Conservation (phyloP, 53 echinoderm and acorn worm genomes). For the Astropecten irregularis region DNA sequence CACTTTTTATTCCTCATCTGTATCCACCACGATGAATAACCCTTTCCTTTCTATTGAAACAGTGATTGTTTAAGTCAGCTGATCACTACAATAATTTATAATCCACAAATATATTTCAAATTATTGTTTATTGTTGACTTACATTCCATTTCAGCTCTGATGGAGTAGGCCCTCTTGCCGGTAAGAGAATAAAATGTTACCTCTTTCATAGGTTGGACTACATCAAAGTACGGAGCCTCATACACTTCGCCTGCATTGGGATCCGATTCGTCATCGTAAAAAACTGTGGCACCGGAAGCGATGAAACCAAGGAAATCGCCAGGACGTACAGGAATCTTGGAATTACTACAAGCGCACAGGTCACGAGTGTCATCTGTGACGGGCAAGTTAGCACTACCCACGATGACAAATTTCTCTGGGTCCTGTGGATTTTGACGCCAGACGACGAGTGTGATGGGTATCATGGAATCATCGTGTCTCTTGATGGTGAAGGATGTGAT, state of each 20-base stretch:
- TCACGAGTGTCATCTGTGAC: constrained; percentile 7
- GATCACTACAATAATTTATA: too few relatives aligned
- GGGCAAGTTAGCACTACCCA: not conserved
- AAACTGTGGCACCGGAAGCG: not conserved
- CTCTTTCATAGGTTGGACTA: not conserved
- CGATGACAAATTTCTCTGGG: not conserved
- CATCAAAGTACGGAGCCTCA: not conserved
- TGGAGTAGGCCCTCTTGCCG: not conserved
- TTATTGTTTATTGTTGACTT: too few relatives aligned
- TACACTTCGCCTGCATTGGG: not conserved
- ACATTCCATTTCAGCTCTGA: constrained; percentile 8
- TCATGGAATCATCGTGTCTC: not conserved
- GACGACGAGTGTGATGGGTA: not conserved
- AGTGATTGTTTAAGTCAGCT: too few relatives aligned
- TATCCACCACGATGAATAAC: too few relatives aligned
- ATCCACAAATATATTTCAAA: too few relatives aligned
- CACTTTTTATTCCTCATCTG: too few relatives aligned
- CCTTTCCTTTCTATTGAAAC: too few relatives aligned
- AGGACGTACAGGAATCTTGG: constrained; percentile 17
- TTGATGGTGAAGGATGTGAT: constrained; percentile 14
- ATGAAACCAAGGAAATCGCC: constrained; percentile 28
- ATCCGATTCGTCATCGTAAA: not conserved
- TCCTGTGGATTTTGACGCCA: not conserved
- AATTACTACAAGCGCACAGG: not conserved
- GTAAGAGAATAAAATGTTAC: not conserved